Base-by-base conservation (phyloP, 2,113 vertebrate species). In the Prolemur simus region DNA sequence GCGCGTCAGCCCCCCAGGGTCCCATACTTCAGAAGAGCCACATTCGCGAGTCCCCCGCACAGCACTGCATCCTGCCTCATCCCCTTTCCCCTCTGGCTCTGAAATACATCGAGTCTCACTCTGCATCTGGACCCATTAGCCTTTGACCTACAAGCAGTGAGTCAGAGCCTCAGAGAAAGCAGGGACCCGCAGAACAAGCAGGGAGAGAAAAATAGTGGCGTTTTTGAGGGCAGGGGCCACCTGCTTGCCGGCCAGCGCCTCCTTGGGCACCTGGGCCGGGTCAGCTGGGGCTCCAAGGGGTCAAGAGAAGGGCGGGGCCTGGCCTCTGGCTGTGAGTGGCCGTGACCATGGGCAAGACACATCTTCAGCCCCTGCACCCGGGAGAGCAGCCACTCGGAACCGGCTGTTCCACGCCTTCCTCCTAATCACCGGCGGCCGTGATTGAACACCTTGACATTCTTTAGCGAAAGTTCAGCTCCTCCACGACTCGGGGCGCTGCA, bases 371-470 rank as follows among this genome's bases (percentile, higher is more conserved):
- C 69, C 37, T 47, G 63, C 20, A 3, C 73, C 45, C 45, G 17
- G 58, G 66, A 68, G 60, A 92, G 68, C 87, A 69, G 49, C 1
- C 3, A 45, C 47, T 12, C 54, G 14, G 89, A 54, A 34, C 89
- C 3, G n/a, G 54, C 37, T 5, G 3, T 8, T n/a, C 25, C 88
- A 3, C 1, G 2, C 66, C 49, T 83, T 45, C 56, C 92, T 27
- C 78, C 82, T 68, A 66, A 74, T 88, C 78, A 17, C 17, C 8
- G 15, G 21, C 52, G 3, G 32, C 42, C 47, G 10, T 93, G 85
- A 92, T 89, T 78, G 94, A 97, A 94, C 66, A 71, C 80, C 87
- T 93, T 95, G 95, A 95, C 81, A 81, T 89, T 66, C 69, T 87
- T 95, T 12, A 85, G 89, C 9, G 4, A 60, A 85, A 90, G 88